Conservation (phyloP, 2,797 vertebrate genomes). For the Danio choprae region DNA sequence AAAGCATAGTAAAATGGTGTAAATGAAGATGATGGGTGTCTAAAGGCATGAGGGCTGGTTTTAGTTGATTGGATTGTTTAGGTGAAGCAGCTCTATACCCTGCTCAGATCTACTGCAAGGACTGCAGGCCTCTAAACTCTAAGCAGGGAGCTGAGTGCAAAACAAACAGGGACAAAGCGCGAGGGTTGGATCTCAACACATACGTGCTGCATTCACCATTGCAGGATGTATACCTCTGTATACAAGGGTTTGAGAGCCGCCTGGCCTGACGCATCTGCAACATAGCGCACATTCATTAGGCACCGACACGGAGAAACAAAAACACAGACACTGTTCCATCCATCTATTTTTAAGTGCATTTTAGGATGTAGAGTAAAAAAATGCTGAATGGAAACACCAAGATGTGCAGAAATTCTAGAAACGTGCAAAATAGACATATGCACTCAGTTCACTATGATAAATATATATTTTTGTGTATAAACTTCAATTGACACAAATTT, state of each 20-base stretch:
- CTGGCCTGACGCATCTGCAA: slow-evolving; percentile 97
- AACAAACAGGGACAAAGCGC: slow-evolving; percentile 40
- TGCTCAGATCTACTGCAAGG: slow-evolving; percentile 23
- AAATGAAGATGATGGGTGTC: slow-evolving; percentile 14
- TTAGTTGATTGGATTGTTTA: slow-evolving; percentile 20
- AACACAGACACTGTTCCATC: slow-evolving; percentile 27
- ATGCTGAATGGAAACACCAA: too few species aligned
- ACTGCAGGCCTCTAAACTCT: slow-evolving; percentile 19
- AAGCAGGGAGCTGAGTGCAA: slow-evolving; percentile 50
- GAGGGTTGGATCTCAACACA: slow-evolving; percentile 68
- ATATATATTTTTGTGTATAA: too few species aligned
- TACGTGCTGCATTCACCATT: slow-evolving; percentile 91
- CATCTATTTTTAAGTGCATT: too few species aligned
- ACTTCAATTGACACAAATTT: too few species aligned
- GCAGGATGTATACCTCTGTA: slow-evolving; percentile 96
- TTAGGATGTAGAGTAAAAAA: too few species aligned
- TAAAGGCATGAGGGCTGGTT: background rate
- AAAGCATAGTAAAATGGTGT: slow-evolving; percentile 14
- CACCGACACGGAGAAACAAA: slow-evolving; percentile 68
- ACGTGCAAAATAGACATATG: too few species aligned
- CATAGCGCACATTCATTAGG: slow-evolving; percentile 91
- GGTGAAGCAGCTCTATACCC: slow-evolving; percentile 4
- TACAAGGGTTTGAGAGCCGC: slow-evolving; percentile 96
- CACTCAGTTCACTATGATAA: too few species aligned
- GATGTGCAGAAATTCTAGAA: too few species aligned